Base-by-base conservation (phyloP, 2,888 invertebrate species). In the Machimus rusticus region DNA sequence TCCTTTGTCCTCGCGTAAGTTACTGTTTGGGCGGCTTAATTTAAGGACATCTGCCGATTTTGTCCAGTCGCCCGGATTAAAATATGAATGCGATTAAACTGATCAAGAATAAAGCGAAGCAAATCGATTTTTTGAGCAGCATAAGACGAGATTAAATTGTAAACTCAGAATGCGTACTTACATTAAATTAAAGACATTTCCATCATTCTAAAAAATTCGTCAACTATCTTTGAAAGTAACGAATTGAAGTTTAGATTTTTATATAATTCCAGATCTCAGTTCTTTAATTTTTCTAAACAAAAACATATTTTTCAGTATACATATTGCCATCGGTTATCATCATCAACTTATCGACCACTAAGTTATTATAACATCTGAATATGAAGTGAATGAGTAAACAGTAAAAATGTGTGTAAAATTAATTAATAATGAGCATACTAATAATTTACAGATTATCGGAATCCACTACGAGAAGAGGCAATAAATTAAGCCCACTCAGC, bases 41-140 rank as follows among this genome's bases (percentile, higher is more conserved):
- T 66, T 84, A 84, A 84, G 84, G 84, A 84, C 84, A 84, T 84
- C 84, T 84, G 84, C 39, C 74, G 74, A 66, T 84, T 57, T 74
- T 37, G 31, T 39, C 39, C 39, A 66, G 84, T 37, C 19, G 84
- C n/a, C 37, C 39, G 37, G 28, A 84, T 66, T 57, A 84, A 57
- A 74, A 74, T 84, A 74, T 39, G 74, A 84, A 84, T 84, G 84
- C 84, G 37, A 84, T 66, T 57, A 39, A 74, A 37, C 57, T 84
- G 66, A 31, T 84, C 28, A 66, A 2, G 74, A 43, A 66, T 37
- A 14, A 34, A 66, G 23, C 74, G 31, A 66, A 66, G 66, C 34
- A 84, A 84, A 84, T 84, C 74, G 51, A 39, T 84, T 74, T 66
- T 1, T 9, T 84, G 37, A 66, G 8, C 19, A 19, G 39, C 12